phyloP scores from a whole-genome alignment of 2,113 vertebrate species.

The Pelmatolapia mariae region DNA sequence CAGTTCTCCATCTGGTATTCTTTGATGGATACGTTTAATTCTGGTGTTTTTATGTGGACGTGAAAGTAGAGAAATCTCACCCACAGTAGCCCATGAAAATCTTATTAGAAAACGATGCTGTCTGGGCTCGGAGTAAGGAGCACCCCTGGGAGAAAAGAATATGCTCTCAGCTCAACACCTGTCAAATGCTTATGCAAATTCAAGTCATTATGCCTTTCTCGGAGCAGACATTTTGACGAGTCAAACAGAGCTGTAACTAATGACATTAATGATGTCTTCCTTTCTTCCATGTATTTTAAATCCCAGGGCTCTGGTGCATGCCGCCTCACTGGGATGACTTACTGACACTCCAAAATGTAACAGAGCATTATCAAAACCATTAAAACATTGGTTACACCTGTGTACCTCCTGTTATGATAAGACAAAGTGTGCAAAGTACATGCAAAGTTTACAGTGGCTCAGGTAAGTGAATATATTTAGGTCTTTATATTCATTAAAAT shows the following conservation, averaged over 20 bases:
- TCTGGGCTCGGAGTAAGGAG: background rate
- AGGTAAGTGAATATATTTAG: background rate
- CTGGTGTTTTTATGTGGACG: background rate
- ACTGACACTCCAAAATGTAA: background rate
- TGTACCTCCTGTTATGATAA: background rate
- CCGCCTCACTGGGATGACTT: background rate
- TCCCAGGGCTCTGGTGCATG: background rate
- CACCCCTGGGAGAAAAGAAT: background rate
- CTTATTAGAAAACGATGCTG: constrained; percentile 24
- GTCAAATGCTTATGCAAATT: constrained; percentile 40
- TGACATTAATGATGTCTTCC: background rate
- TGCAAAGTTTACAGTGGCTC: background rate
- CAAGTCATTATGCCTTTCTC: background rate
- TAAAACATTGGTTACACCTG: background rate
- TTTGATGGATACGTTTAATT: background rate
- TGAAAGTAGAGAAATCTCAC: background rate
- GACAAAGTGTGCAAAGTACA: background rate
- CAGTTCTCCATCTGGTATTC: background rate
- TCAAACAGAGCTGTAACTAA: constrained; percentile 16
- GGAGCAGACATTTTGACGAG: background rate
- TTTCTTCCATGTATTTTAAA: background rate
- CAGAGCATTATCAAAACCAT: background rate
- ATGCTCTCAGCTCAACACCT: constrained; percentile 28
- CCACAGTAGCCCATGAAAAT: constrained; percentile 13
- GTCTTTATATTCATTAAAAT: background rate